A percentile compares a stretch with the other conserved stretches of the same genome.
These are phyloP conservation scores for Congeria kusceri DNA, from an alignment of 2,888 invertebrate species.

Conservation along the genomic window DNA sequence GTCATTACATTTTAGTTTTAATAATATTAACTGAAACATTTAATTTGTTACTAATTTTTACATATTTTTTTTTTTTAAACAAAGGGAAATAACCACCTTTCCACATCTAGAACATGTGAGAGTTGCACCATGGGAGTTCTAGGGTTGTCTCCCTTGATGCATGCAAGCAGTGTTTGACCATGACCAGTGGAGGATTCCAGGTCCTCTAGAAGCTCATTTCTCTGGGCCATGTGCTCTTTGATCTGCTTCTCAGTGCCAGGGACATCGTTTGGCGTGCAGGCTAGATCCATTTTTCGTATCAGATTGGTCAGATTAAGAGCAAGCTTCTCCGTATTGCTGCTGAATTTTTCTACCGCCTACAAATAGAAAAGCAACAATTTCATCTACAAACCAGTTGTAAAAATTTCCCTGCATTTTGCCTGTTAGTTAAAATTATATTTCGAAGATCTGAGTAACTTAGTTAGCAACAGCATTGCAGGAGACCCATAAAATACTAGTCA, in stretches of 20 bases:
- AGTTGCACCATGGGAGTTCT: slow-evolving; percentile 79
- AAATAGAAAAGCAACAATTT: slow-evolving; percentile 35
- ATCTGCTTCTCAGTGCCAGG: slow-evolving; percentile 94
- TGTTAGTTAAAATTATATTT: too few species aligned
- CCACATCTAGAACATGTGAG: slow-evolving; percentile 94
- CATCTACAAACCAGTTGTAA: too few species aligned
- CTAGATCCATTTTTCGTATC: slow-evolving; percentile 94
- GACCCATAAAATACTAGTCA: too few species aligned
- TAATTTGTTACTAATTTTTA: too few species aligned
- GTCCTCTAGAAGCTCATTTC: slow-evolving; percentile 89
- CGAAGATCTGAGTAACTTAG: too few species aligned
- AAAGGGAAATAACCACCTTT: slow-evolving; percentile 88
- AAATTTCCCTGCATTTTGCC: too few species aligned
- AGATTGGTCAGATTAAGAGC: slow-evolving; percentile 94
- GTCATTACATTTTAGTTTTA: too few species aligned
- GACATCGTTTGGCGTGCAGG: slow-evolving; percentile 97
- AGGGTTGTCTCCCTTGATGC: slow-evolving; percentile 84
- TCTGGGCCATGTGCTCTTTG: slow-evolving; percentile 88
- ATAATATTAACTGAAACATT: too few species aligned
- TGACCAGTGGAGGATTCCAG: slow-evolving; percentile 94
- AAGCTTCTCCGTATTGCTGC: slow-evolving; percentile 95
- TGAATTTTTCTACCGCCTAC: slow-evolving; percentile 97
- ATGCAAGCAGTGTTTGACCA: slow-evolving; percentile 93
- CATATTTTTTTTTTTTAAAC: too few species aligned
- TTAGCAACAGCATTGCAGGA: too few species aligned